Percentiles rank a stretch among this genome's conserved stretches.
phyloP scores from a whole-genome alignment of 2,888 invertebrate genomes.

The Sympetrum striolatum region DNA sequence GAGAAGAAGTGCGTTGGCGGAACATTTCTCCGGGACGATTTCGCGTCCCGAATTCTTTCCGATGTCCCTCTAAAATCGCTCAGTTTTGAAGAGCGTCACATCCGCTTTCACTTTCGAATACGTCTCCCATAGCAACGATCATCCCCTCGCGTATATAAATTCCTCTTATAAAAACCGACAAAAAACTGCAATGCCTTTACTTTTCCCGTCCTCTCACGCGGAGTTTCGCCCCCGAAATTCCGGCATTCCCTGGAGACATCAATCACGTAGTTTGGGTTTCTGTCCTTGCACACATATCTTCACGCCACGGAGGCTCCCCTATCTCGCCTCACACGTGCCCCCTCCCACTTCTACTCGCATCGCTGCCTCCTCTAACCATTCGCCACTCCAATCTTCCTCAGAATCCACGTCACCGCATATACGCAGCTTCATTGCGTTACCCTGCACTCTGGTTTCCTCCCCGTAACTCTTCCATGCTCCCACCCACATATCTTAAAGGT shows the following conservation, averaged over 20 bases:
- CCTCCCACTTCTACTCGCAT: background rate
- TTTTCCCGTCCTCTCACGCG: background rate
- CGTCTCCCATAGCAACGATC: background rate
- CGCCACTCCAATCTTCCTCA: background rate
- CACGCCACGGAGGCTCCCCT: background rate
- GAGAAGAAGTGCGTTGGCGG: background rate
- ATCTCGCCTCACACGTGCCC: background rate
- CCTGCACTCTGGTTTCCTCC: background rate
- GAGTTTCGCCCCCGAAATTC: slow-evolving; percentile 3
- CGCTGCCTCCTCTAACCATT: background rate
- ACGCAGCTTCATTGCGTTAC: background rate
- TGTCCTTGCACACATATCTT: background rate
- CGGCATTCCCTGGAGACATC: slow-evolving; percentile 39
- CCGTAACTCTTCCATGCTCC: slow-evolving; percentile 3
- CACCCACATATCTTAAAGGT: background rate
- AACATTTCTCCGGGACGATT: background rate
- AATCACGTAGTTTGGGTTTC: slow-evolving; percentile 11
- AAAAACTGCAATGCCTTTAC: background rate
- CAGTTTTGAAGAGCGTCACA: background rate
- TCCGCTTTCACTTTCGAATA: background rate
- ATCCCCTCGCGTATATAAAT: background rate
- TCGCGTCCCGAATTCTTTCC: background rate
- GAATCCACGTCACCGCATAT: background rate
- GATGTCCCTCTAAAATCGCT: background rate
- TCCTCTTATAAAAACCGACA: background rate